Conservation (phyloP, 2,113 vertebrate species). For the Sciurus niger region DNA sequence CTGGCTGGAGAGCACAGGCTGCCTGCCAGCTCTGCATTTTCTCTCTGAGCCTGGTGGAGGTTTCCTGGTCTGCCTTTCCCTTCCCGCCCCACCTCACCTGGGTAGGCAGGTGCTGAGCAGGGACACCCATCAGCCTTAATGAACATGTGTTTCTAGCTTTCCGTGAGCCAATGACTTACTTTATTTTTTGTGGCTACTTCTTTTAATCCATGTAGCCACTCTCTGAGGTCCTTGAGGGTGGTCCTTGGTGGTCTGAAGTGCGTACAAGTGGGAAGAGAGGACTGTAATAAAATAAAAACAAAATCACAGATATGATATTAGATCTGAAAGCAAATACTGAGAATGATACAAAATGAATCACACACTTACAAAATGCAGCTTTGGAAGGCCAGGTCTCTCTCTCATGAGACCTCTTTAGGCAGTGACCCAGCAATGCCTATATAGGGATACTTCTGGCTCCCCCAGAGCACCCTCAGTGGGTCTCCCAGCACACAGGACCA, state of each 20-base stretch:
- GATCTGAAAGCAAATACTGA: slow-evolving; percentile 25
- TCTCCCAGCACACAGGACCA: neutral
- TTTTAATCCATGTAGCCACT: neutral
- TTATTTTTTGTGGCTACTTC: neutral
- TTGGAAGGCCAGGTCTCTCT: neutral
- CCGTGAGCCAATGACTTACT: neutral
- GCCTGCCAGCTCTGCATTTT: neutral
- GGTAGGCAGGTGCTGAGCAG: neutral
- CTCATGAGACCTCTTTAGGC: slow-evolving; percentile 20
- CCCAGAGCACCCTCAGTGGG: neutral
- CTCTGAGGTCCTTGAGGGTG: neutral
- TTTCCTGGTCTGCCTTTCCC: neutral
- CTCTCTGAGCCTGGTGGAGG: neutral
- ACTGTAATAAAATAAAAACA: slow-evolving; percentile 27
- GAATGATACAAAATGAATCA: neutral
- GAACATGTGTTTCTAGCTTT: slow-evolving; percentile 14
- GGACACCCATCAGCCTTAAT: neutral
- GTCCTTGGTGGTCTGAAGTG: neutral
- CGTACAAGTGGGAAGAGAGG: neutral
- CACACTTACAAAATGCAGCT: neutral
- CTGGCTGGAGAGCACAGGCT: neutral
- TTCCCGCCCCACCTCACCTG: neutral
- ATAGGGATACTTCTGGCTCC: neutral
- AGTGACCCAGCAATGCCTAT: neutral
- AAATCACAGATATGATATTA: neutral